Evolutionary conservation across 2,888 invertebrate genomes (phyloP).

Genomic region (Drosophila colorata): DNA sequence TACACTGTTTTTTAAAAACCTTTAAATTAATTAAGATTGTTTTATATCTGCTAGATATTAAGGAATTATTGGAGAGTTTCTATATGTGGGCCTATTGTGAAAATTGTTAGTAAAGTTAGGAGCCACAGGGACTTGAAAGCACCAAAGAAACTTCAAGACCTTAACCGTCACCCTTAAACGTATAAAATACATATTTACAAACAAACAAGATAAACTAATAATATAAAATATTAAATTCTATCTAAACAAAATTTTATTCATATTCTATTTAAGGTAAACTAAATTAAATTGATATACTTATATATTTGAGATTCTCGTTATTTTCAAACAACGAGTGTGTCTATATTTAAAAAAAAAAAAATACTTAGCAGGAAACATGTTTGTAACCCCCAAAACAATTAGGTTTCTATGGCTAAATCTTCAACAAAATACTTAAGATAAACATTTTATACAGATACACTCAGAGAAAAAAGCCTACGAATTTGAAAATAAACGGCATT

Average conservation of each 20-base stretch:
- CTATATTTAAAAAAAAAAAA: background rate
- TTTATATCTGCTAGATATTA: background rate
- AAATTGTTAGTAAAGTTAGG: conserved; percentile 13
- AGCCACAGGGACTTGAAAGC: background rate
- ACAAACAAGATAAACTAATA: conserved; percentile 1
- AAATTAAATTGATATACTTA: conserved; percentile 3
- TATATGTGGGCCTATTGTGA: background rate
- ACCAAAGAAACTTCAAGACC: background rate
- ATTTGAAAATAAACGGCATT: no score
- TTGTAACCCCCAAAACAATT: background rate
- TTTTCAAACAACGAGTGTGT: background rate
- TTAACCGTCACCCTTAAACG: conserved; percentile 15
- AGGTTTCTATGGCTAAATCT: conserved; percentile 2
- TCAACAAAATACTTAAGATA: conserved; percentile 7
- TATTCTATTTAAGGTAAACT: background rate
- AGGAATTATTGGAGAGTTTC: background rate
- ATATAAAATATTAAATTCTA: conserved; percentile 2
- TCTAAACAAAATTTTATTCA: conserved; percentile 18
- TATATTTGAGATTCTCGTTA: background rate
- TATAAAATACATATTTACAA: background rate
- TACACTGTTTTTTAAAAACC: no score
- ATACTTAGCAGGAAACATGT: background rate
- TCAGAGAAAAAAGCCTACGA: background rate
- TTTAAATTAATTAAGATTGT: no score
- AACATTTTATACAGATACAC: conserved; percentile 4